Conservation (phyloP, 30 jellyfish, hydroid and myxozoan genomes). For the Cassiopea xamachana region DNA sequence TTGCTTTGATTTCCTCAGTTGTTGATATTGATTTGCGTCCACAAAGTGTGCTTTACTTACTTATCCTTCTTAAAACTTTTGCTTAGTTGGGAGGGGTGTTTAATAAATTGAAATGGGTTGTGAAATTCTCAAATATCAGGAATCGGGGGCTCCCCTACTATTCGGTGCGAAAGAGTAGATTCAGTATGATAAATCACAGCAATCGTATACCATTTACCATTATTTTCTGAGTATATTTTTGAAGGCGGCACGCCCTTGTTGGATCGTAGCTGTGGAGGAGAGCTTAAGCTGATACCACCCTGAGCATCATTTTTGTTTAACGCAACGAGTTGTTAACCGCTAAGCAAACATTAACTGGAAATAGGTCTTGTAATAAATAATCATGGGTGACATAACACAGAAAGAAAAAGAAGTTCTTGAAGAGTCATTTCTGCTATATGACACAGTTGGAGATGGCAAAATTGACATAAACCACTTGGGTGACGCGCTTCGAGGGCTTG, state of each 20-base stretch:
- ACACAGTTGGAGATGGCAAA: constrained; percentile 94
- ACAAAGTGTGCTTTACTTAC: no score
- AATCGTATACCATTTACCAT: no score
- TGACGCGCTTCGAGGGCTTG: constrained; percentile 96
- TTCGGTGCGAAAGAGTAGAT: no score
- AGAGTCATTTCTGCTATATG: constrained; percentile 90
- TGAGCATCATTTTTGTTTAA: background rate
- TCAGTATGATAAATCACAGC: no score
- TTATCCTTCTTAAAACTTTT: no score
- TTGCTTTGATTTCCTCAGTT: no score
- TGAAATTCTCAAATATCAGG: no score
- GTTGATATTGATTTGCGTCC: no score
- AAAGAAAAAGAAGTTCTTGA: constrained; percentile 87
- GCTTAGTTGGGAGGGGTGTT: no score
- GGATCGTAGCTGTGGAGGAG: constrained; percentile 19
- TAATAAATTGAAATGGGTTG: no score
- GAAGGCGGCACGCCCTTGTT: background rate
- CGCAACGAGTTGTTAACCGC: constrained; percentile 1
- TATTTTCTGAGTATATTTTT: background rate
- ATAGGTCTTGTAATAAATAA: background rate
- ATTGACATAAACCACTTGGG: constrained; percentile 86
- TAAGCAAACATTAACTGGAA: background rate
- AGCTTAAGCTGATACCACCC: constrained; percentile 11
- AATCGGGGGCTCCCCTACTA: no score
- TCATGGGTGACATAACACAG: constrained; percentile 90